Base-by-base conservation (phyloP, 2,888 invertebrate genomes). In the Mesoligia furuncula region DNA sequence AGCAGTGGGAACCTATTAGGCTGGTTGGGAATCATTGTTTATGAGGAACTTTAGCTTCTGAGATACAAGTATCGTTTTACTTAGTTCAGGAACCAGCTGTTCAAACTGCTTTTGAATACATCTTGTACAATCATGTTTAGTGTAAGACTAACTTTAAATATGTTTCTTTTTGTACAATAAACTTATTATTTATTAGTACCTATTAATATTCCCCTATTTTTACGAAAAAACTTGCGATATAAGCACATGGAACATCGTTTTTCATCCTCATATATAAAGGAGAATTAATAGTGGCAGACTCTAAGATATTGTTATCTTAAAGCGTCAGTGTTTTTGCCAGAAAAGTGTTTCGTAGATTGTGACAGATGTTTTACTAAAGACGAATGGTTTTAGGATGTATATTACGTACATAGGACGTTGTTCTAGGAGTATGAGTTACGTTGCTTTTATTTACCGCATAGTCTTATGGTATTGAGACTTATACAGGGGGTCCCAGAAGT, bases 241-340 rank as follows among this genome's bases (percentile, higher is more conserved):
- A 39, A 45, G 51, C 42, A 62, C 5, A 75, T 51, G 27, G 20
- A 48, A 72, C 68, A 62, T 78, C 65, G 73, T 86, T 78, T 86
- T 78, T 74, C 65, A 31, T 59, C 27, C 36, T n/a, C 73, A n/a
- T 65, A 15, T 11, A 83, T 74, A 86, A 79, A 86, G 39, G 61
- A 86, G 68, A 79, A 84, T 84, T 71, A 83, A 86, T 84, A 86
- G 84, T 76, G 36, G 13, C 8, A 42, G 51, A 61, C 48, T 64
- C n/a, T 13, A n/a, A 82, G 73, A 83, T 77, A 85, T 27, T 45
- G 59, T 65, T 83, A 82, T 83, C 77, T 59, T 62, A 57, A 39
- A 51, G 9, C 13, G 71, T 83, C 73, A 62, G 61, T 72, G 79
- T 86, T 84, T 84, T 84, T 86, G 84, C 71, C 57, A 77, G 67